Evolutionary conservation across 1,140 invertebrate genomes (phyloP), one percentile per base, ranked within the genome.

Genomic region (Episyrphus balteatus): DNA sequence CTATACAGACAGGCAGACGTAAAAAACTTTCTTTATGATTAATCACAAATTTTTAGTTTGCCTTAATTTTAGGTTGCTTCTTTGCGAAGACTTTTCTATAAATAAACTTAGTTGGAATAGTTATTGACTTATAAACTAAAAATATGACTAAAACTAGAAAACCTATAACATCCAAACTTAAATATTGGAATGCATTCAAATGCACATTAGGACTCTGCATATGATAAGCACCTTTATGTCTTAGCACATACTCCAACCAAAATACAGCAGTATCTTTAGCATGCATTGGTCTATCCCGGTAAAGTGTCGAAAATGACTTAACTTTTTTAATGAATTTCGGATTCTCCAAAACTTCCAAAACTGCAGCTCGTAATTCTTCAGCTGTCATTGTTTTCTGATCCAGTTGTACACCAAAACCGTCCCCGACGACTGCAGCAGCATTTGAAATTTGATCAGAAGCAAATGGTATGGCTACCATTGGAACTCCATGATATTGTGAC

Each of bases 221-320:
- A 62, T 83, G 80, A 43, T 73, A 74, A 5, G 80, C 80, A 0
- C 81, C 81, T 56, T 76, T 77, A 52, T 84, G 80, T 40, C 79
- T 70, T 2, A 83, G 62, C 2, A 83, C 79, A 50, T 83, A 83
- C 62, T 84, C 81, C 0, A 78, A 81, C 81, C 81, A 84, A 58
- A 80, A 83, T 14, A 83, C 70, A 1, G 80, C 80, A 43, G 75
- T 72, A 41, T 82, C 75, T 19, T 71, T 50, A 5, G 72, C 51
- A 1, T 55, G 54, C 13, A 59, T n/a, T 0, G 60, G 63, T 38
- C 64, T 54, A 54, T 69, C 64, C 0, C 61, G 49, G 43, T 67
- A 70, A 2, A 56, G 51, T 9, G 41, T 21, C 1, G 59, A 62
- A 36, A 60, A 60, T 2, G 52, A 47, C 3, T 33, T 36, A 3